Percentiles rank a stretch among this genome's conserved stretches.
Conservation (phyloP, 2,113 vertebrate species). For the Notarius lentiginosus region DNA sequence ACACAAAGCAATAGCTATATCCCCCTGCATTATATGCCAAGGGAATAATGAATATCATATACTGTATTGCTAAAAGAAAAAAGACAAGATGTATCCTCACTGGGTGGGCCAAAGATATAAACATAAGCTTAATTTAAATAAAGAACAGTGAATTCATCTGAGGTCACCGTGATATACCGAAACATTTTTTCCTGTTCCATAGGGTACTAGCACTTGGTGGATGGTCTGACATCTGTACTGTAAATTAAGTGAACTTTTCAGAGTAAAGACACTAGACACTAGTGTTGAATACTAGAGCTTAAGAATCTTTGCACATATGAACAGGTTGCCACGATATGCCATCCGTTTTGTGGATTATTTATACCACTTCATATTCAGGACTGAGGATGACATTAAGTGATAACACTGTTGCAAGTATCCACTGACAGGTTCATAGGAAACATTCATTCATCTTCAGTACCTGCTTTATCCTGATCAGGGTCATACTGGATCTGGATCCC, state of each 20-base stretch:
- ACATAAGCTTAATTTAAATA: slow-evolving; percentile 47
- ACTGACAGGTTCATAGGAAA: not conserved
- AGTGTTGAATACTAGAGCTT: slow-evolving; percentile 32
- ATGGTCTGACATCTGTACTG: slow-evolving; percentile 59
- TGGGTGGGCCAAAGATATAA: slow-evolving; percentile 35
- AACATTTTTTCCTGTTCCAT: slow-evolving; percentile 54
- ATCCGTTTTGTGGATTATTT: not conserved
- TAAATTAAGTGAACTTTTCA: slow-evolving; percentile 62
- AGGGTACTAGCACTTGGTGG: slow-evolving; percentile 50
- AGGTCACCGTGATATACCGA: slow-evolving; percentile 62
- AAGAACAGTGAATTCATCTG: slow-evolving; percentile 57
- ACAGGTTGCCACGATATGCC: not conserved
- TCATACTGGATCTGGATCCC: not conserved
- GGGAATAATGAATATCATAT: no score
- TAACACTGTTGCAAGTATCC: not conserved
- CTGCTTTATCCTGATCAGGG: not conserved
- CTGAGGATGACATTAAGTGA: not conserved
- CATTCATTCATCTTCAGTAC: not conserved
- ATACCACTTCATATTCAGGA: not conserved
- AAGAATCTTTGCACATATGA: slow-evolving; percentile 43
- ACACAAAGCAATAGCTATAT: no score
- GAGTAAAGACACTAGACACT: slow-evolving; percentile 29
- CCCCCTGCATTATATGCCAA: no score
- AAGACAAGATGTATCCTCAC: slow-evolving; percentile 18
- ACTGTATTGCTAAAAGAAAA: slow-evolving; percentile 18